Evolutionary conservation across 2,888 invertebrate genomes (phyloP), one percentile per base, ranked within the genome.

Genomic region (Villa cingulata): DNA sequence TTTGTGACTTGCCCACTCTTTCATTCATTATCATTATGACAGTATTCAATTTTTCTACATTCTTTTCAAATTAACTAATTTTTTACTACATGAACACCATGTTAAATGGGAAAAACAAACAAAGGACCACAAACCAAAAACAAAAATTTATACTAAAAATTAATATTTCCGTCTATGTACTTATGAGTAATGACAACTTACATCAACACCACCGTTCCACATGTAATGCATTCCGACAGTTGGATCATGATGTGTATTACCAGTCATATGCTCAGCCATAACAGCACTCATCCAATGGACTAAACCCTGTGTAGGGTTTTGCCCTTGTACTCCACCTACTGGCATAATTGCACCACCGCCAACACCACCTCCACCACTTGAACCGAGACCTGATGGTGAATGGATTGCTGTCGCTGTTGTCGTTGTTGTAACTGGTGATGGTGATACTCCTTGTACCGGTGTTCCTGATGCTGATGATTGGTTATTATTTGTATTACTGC

Each of bases 201-300:
- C 70, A 55, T 70, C 70, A 36, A 70, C 64, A 49, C 67, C 63
- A 42, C 70, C 70, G 56, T 70, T 70, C 70, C 70, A 70, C 70
- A 70, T 70, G 53, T 70, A 70, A 53, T 70, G 70, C 70, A 70
- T 70, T 46, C 66, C 66, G 48, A 69, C 70, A 15, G 69, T 61
- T 45, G 70, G 70, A 62, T 70, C 70, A 62, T 86, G 85, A 59
- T 86, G 86, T 57, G 82, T 80, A 51, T 83, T 81, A 1, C 68
- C 67, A 69, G 88, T 90, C 82, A 90, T 90, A 67, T 91, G 90
- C 65, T 91, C 91, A 51, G 91, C 90, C 91, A 91, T 91, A 62
- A 91, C 90, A 37, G 70, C 70, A 65, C 90, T 89, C 89, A 91
- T 90, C 91, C 91, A 91, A 74, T 91, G 91, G 64, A 90, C 90